These are phyloP conservation scores for Lagocephalus sceleratus DNA, from an alignment of 2,797 vertebrate genomes.

Conservation along the genomic window DNA sequence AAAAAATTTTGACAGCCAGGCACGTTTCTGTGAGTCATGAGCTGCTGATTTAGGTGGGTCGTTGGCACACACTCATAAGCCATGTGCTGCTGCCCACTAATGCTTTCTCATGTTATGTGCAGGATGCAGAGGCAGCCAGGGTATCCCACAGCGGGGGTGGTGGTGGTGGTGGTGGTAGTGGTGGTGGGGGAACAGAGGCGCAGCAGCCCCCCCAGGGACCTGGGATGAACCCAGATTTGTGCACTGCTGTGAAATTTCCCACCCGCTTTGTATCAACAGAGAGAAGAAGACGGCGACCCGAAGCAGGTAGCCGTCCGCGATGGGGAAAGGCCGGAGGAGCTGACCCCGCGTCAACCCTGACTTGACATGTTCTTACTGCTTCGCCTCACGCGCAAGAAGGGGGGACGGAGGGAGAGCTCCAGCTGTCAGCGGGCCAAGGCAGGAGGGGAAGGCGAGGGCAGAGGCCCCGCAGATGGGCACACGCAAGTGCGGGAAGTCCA, in stretches of 20 bases:
- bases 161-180: too few species aligned
- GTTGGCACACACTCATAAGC: conserved; percentile 48
- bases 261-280: conserved; percentile 54
- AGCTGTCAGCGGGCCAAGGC: conserved; percentile 28
- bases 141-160: conserved; percentile 16
- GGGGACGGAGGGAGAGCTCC: conserved; percentile 20
- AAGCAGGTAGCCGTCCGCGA: conserved; percentile 17
- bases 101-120: conserved; percentile 37
- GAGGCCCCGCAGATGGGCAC: conserved; percentile 64
- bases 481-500: conserved; percentile 68
- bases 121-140: conserved; percentile 24
- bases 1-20: conserved; percentile 54
- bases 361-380: conserved; percentile 39
- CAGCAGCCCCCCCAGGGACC: conserved; percentile 33
- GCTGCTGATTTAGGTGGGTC: conserved; percentile 66
- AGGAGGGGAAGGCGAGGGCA: conserved; percentile 50
- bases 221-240: conserved; percentile 58
- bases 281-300: conserved; percentile 26
- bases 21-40: conserved; percentile 69
- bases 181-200: conserved; percentile 11
- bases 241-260: conserved; percentile 60
- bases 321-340: conserved; percentile 18
- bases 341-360: conserved; percentile 46
- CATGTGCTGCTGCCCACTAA: conserved; percentile 36
- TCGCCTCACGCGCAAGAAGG: conserved; percentile 41